Evolutionary conservation across 2,888 invertebrate species (phyloP), one percentile per base, ranked within the genome.

Genomic region (Nineta flava): DNA sequence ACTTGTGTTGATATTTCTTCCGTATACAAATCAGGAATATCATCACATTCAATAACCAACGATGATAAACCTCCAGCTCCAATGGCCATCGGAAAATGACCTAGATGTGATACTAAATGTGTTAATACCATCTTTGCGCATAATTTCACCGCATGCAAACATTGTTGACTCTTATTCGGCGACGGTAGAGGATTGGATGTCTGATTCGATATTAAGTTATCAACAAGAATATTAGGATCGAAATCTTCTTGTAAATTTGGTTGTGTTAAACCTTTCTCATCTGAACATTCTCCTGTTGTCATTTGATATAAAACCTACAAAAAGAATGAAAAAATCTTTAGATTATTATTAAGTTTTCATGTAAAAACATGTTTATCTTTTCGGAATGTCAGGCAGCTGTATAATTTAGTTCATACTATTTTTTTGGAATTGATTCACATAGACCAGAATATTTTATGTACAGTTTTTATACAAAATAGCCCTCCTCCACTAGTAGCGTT

Each of bases 51-150:
- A 57, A 87, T 87, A 12, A 95, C 92, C 58, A 87, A 73, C 1
- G 92, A 92, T 55, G 91, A 88, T 17, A 94, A 72, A 53, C 91
- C 78, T 45, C 93, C 84, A 0, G 94, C 91, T 48, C 90, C 87
- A 46, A 83, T 81, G 53, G 90, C 87, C 71, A 91, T 83, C 12
- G 96, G 96, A 72, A 95, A 96, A 65, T 96, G 95, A 0, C 92
- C 92, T 56, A 95, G 70, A 70, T 92, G 91, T 55, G 93, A 84
- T 6, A 95, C 83, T 57, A 96, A 73, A 68, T 96, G 94, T 57
- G 83, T 81, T 61, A 92, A 76, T 6, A 75, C 69, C 0, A 73
- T 72, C 54, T 72, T 70, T 2, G 75, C 74, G 52, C 75, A 75
- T 46, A 75, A 65, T 50, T 74, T 71, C 38, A 83, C 75, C 1